Conservation (phyloP, 2,113 vertebrate genomes). For the Xiphophorus couchianus region DNA sequence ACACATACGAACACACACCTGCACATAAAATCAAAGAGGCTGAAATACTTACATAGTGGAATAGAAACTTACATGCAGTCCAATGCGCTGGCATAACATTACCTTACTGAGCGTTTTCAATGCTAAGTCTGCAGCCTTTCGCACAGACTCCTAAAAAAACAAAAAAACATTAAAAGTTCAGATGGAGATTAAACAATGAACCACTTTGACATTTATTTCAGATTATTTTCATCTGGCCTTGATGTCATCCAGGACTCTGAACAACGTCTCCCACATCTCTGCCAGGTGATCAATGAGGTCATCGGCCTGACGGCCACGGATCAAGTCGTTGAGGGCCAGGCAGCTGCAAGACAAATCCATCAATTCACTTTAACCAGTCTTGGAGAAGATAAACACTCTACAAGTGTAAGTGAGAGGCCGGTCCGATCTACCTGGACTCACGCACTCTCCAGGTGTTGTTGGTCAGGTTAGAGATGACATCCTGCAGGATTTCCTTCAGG, state of each 20-base stretch:
- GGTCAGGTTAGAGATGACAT: conserved; percentile 93
- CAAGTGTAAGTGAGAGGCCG: background rate
- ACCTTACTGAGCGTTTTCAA: conserved; percentile 99
- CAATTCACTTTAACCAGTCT: background rate
- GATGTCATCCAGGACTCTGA: conserved; percentile 98
- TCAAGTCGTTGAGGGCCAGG: conserved; percentile 92
- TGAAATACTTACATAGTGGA: background rate
- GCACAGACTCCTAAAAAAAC: conserved; percentile 90
- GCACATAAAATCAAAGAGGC: conserved; percentile 9
- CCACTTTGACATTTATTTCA: background rate
- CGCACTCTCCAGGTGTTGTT: conserved; percentile 94
- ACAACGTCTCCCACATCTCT: conserved; percentile 97
- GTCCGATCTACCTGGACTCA: conserved; percentile 89
- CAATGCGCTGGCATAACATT: conserved; percentile 24
- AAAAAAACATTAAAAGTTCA: background rate
- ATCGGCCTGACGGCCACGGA: conserved; percentile 91
- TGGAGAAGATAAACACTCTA: background rate
- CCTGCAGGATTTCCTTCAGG: conserved; percentile 94
- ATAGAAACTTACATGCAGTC: background rate
- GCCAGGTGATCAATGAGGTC: conserved; percentile 91
- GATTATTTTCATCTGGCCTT: conserved; percentile 82
- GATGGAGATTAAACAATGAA: background rate
- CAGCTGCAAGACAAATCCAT: conserved; percentile 79
- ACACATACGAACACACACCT: conserved; percentile 97
- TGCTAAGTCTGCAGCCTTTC: conserved; percentile 94